phyloP scores from a whole-genome alignment of 2,888 invertebrate genomes.

The Brassicogethes aeneus region DNA sequence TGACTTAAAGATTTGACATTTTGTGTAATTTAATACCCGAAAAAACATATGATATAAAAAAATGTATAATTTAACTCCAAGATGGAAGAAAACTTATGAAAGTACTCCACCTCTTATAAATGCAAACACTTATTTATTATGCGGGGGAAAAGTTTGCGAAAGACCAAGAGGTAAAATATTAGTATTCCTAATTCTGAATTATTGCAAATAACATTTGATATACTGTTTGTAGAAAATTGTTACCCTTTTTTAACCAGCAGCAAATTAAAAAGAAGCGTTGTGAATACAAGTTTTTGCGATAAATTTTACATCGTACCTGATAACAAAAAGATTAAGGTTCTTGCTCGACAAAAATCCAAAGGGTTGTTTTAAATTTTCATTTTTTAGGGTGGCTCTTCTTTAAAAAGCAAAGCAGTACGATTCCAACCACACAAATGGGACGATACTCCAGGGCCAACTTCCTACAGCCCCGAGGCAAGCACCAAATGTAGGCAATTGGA shows the following conservation, averaged over 20 bases:
- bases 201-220: neutral
- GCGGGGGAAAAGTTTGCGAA: neutral
- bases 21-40: neutral
- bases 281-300: slow-evolving; percentile 3
- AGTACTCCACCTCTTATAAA: slow-evolving; percentile 3
- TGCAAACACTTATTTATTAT: slow-evolving; percentile 10
- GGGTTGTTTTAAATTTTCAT: neutral
- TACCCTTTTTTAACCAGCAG: slow-evolving; percentile 7
- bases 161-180: slow-evolving; percentile 7
- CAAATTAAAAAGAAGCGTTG: neutral
- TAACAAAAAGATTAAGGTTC: slow-evolving; percentile 6
- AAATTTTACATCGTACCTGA: slow-evolving; percentile 8
- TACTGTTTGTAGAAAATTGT: slow-evolving; percentile 8
- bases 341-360: neutral
- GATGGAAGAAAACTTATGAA: slow-evolving; percentile 5
- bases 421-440: slow-evolving; percentile 15
- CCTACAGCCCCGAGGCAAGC: slow-evolving; percentile 21
- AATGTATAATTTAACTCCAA: slow-evolving; percentile 11
- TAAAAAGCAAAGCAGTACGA: slow-evolving; percentile 19
- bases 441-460: slow-evolving; percentile 23
- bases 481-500: slow-evolving; percentile 12
- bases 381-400: slow-evolving; percentile 23
- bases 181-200: neutral
- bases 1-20: neutral
- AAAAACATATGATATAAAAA: slow-evolving; percentile 10